These are phyloP conservation scores for Drosophila busckii DNA, from an alignment of 1,140 invertebrate genomes.

Conservation along the genomic window DNA sequence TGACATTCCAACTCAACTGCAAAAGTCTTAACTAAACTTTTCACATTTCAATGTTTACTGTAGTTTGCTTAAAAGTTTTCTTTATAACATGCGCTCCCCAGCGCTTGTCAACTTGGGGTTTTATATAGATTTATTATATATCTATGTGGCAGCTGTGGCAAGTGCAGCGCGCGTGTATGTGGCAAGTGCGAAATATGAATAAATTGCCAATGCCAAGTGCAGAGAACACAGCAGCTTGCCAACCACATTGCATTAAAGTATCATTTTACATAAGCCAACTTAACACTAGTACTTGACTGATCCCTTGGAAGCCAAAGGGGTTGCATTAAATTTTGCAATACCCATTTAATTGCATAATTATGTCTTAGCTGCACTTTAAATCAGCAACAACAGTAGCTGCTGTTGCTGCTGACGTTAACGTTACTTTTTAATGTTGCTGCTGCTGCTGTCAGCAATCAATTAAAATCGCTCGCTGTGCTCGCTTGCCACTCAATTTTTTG, in stretches of 20 bases:
- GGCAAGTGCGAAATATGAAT: constrained; percentile 51
- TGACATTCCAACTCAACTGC: too few species aligned
- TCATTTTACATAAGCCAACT: constrained; percentile 14
- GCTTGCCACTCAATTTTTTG: constrained; percentile 51
- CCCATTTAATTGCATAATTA: constrained; percentile 10
- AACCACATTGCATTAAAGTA: constrained; percentile 22
- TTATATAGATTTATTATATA: not conserved
- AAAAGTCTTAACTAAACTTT: too few species aligned
- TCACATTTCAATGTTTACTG: too few species aligned
- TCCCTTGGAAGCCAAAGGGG: constrained; percentile 1
- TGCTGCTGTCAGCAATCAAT: constrained; percentile 51
- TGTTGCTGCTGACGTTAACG: not conserved
- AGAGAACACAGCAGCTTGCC: not conserved
- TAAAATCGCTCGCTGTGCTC: constrained; percentile 41
- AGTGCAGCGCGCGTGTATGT: too few species aligned
- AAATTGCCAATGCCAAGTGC: constrained; percentile 43
- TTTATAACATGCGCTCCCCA: too few species aligned
- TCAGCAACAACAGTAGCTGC: not conserved
- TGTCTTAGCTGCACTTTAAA: not conserved
- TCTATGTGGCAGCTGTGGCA: constrained; percentile 13
- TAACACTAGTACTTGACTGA: not conserved
- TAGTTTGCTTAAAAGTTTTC: too few species aligned
- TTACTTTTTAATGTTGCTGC: not conserved
- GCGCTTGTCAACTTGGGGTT: too few species aligned
- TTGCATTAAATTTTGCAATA: not conserved